Percentiles rank a stretch among this genome's conserved stretches.
Evolutionary conservation across 2,113 vertebrate species (phyloP).

Genomic region (Rhynchopsitta pachyrhyncha): DNA sequence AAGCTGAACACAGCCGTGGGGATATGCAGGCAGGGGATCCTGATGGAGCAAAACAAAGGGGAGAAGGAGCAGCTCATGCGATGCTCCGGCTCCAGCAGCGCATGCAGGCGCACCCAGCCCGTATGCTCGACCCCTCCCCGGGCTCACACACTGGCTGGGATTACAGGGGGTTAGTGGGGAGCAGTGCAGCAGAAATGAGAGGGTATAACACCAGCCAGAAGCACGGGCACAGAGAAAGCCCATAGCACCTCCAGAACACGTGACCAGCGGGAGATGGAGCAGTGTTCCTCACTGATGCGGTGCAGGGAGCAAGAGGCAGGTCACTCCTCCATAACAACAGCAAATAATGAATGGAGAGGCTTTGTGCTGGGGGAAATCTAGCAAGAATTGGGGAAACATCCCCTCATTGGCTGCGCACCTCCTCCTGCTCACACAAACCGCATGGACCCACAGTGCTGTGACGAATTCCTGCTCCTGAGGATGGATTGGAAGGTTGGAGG

Average conservation of each 20-base stretch:
- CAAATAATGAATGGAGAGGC: background rate
- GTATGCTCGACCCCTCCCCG: accelerated
- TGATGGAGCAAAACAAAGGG: background rate
- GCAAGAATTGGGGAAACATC: background rate
- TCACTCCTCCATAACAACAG: background rate
- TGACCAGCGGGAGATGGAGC: background rate
- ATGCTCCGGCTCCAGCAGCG: background rate
- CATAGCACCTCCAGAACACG: accelerated
- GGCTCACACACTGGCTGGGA: background rate
- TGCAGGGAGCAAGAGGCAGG: background rate
- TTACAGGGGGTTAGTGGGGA: conserved; percentile 20
- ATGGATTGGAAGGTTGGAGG: background rate
- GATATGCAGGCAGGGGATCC: background rate
- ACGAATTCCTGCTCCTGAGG: conserved; percentile 1
- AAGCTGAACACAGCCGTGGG: accelerated
- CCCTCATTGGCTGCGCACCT: background rate
- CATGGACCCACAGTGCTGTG: background rate
- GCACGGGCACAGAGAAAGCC: background rate
- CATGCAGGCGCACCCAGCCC: background rate
- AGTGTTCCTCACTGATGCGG: accelerated
- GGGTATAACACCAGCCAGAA: background rate
- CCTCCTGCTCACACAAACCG: background rate
- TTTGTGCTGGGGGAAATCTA: background rate
- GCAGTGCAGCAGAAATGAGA: background rate
- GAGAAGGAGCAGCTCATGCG: background rate